Base-by-base conservation (phyloP, 2,113 vertebrate genomes). In the Cebus imitator region DNA sequence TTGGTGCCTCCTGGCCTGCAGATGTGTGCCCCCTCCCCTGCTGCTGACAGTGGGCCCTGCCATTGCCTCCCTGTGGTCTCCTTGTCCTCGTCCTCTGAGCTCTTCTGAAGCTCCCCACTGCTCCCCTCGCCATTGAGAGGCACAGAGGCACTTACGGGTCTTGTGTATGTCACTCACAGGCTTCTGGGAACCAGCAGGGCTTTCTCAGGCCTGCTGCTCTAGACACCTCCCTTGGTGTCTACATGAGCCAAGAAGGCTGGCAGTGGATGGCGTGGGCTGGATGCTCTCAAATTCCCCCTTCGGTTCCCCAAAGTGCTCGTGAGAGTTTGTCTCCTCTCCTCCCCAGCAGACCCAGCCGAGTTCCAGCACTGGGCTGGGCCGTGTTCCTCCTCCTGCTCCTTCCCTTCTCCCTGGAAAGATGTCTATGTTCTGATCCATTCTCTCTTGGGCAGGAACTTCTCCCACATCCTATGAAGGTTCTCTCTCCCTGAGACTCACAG, bases 381-480 rank as follows among this genome's bases (percentile, higher is more conserved):
- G 6, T 35, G 45, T 27, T 17, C 6, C 25, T 5, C 43, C 32
- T 48, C 18, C 72, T 55, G 27, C 35, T 13, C 48, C 57, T 11
- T 1, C 48, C 45, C 8, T 64, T 13, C 18, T n/a, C 1, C 0
- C 2, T 21, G 8, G 9, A 23, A 84, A 21, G 64, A 17, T 32
- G 2, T 58, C 68, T 45, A 20, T 1, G 18, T 6, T 2, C 20
- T 1, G 18, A 5, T 2, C 20, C 2, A 7, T 48, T 20, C 27
- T 70, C 87, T 48, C 84, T 37, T 18, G 23, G 72, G 48, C 0
- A 0, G 30, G 37, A 6, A 7, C 70, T 58, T 79, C 48, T 43
- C 23, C n/a, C 16, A 3, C 20, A 5, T 32, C 37, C 37, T 17
- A 0, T 4, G 23, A 2, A 37, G 30, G 1, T 48, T 35, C n/a